Evolutionary conservation across 2,113 vertebrate species (phyloP).

Genomic region (Microtus ochrogaster): DNA sequence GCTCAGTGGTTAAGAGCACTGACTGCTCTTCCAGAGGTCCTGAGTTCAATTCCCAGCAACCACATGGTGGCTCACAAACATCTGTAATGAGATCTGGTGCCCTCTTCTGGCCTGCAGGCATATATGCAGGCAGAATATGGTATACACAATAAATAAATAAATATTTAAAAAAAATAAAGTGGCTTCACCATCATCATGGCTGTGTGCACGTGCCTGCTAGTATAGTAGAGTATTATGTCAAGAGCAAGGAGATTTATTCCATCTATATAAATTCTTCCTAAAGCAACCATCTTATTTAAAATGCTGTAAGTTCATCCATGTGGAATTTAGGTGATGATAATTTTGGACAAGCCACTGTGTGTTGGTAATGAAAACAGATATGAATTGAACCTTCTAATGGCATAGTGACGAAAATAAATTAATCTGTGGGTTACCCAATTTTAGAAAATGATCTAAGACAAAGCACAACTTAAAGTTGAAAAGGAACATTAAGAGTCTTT

Average conservation of each 20-base stretch:
- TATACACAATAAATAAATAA: no score
- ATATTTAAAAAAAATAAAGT: no score
- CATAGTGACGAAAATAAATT: slow-evolving; percentile 73
- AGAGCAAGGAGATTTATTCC: slow-evolving; percentile 59
- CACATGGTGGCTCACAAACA: no score
- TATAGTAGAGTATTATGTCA: neutral
- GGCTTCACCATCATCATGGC: neutral
- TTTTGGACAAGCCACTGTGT: slow-evolving; percentile 56
- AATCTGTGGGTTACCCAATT: slow-evolving; percentile 52
- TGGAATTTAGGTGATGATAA: slow-evolving; percentile 48
- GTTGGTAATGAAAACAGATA: slow-evolving; percentile 66
- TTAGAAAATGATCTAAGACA: slow-evolving; percentile 59
- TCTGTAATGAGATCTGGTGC: no score
- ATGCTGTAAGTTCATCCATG: slow-evolving; percentile 39
- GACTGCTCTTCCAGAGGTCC: no score
- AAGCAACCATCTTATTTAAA: slow-evolving; percentile 65
- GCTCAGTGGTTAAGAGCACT: no score
- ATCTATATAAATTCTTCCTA: slow-evolving; percentile 35
- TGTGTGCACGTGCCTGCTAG: neutral
- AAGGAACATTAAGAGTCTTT: neutral
- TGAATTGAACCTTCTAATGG: slow-evolving; percentile 59
- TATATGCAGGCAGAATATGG: no score
- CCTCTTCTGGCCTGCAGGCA: no score
- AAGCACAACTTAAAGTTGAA: slow-evolving; percentile 36
- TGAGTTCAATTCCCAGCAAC: no score